Evolutionary conservation across 2,888 invertebrate genomes (phyloP), one percentile per base, ranked within the genome.

Genomic region (Nymphalis polychloros): DNA sequence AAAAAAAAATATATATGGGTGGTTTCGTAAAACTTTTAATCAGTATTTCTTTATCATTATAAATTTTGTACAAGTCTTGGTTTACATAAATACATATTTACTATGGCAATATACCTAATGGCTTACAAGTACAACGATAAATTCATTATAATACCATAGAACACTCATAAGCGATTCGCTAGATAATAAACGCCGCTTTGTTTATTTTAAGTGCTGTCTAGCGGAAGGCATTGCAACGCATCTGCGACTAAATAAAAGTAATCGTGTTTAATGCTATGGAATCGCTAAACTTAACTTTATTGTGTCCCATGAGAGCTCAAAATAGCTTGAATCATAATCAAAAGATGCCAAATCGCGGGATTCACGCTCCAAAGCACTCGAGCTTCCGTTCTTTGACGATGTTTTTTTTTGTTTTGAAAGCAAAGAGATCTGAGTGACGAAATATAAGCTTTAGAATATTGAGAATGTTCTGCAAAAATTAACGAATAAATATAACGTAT

Each of bases 341-440:
- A 8, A 52, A 52, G 52, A 52, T 52, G 20, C 16, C 23, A 20
- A 59, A 59, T 35, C 41, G 59, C 19, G 59, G 59, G 59, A 59
- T 59, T 59, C 17, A 59, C 59, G 59, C 59, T 59, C 59, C 59
- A 59, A n/a, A 41, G 41, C 20, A 23, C 23, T 35, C 35, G 19
- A 10, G 59, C 59, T 59, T 59, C 59, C 59, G 59, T 59, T 59
- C 35, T 52, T 52, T 52, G 52, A 52, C 41, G 59, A 7, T 19
- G 20, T 31, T 41, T 59, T 31, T 41, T 59, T 59, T 59, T 59
- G 59, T 59, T 59, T 59, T 13, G 16, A 16, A 20, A 5, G 23
- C 20, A 52, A 52, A 52, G 13, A 52, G 19, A 20, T 20, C 17
- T 17, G 20, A 50, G 27, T 52, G 20, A 20, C 52, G 52, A 50